phyloP scores from a whole-genome alignment of 2,888 invertebrate genomes.

The Oscheius sp. region DNA sequence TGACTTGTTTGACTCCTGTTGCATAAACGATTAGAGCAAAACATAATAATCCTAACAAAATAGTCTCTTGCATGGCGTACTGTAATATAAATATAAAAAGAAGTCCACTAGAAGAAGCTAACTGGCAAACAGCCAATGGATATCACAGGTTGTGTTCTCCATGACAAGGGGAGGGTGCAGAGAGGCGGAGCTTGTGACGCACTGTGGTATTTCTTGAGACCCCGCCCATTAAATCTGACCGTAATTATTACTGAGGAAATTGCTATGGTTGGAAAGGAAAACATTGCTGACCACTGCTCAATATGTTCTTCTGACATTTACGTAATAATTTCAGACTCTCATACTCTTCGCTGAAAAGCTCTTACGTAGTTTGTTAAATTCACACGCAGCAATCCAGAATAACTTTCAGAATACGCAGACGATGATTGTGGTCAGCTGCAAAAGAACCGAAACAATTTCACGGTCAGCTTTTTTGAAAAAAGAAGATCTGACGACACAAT shows the following conservation, averaged over 20 bases:
- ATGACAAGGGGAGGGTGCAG: neutral
- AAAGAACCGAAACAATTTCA: too few relatives aligned
- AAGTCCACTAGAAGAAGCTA: neutral
- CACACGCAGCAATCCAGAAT: too few relatives aligned
- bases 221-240: slow-evolving; percentile 3
- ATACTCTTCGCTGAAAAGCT: too few relatives aligned
- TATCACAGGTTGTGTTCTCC: neutral
- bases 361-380: too few relatives aligned
- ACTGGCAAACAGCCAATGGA: neutral
- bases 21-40: neutral
- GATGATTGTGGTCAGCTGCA: too few relatives aligned
- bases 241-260: too few relatives aligned
- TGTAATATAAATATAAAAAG: neutral
- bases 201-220: slow-evolving; percentile 3
- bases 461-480: too few relatives aligned
- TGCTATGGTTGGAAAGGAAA: neutral
- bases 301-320: too few relatives aligned
- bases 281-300: too few relatives aligned
- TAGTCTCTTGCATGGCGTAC: neutral
- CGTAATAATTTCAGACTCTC: too few relatives aligned
- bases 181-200: slow-evolving; percentile 24
- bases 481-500: too few relatives aligned
- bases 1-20: neutral
- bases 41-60: neutral
- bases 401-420: too few relatives aligned